A percentile compares a stretch with the other conserved stretches of the same genome.
phyloP scores from a whole-genome alignment of 2,113 vertebrate genomes.

The Heteronetta atricapilla region DNA sequence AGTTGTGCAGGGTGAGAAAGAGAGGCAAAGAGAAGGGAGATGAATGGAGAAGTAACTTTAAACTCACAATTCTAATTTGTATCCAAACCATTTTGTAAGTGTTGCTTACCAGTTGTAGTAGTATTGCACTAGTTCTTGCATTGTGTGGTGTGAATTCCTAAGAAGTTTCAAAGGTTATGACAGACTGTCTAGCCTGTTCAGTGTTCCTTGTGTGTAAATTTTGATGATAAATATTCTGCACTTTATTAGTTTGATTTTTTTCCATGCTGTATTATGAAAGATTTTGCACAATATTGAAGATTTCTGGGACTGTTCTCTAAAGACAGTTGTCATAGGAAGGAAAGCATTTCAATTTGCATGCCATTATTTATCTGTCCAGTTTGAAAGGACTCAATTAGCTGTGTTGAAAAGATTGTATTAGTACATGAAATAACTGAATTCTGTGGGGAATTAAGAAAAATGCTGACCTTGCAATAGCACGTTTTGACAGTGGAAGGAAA shows the following conservation, averaged over 20 bases:
- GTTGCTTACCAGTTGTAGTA: conserved; percentile 1
- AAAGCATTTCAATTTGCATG: conserved; percentile 6
- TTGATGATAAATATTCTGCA: background rate
- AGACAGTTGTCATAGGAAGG: background rate
- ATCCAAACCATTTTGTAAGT: conserved; percentile 71
- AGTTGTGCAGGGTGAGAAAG: background rate
- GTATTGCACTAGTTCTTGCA: conserved; percentile 6
- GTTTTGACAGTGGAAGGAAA: background rate
- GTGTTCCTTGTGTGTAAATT: background rate
- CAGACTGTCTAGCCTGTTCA: background rate
- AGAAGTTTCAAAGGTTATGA: background rate
- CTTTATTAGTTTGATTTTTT: background rate
- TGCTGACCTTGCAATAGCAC: background rate
- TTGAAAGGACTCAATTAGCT: background rate
- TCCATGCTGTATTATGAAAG: background rate
- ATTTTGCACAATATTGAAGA: background rate
- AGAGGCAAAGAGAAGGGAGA: background rate
- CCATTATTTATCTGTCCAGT: background rate
- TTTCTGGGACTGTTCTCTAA: background rate
- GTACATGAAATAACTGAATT: background rate
- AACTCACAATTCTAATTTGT: background rate
- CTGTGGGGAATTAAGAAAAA: background rate
- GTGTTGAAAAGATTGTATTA: background rate
- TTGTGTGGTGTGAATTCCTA: conserved; percentile 45
- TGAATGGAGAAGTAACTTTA: background rate